A percentile compares a stretch with the other conserved stretches of the same genome.
phyloP scores from a whole-genome alignment of 2,113 vertebrate species.

The Daboia siamensis region DNA sequence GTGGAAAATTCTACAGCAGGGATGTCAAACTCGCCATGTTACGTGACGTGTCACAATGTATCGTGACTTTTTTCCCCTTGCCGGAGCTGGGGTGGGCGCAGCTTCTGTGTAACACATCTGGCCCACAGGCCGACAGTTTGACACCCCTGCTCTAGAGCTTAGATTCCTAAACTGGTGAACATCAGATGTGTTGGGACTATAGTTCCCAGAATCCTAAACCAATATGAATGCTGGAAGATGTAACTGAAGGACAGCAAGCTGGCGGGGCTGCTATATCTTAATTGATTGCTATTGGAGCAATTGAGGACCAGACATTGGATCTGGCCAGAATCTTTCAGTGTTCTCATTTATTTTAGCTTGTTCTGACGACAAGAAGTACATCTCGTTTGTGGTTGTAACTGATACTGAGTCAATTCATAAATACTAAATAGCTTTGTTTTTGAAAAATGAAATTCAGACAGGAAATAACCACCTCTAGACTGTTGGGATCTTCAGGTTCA shows the following conservation, averaged over 20 bases:
- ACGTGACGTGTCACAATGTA: too few species aligned
- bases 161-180: neutral
- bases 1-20: neutral
- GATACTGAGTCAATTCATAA: neutral
- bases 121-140: too few species aligned
- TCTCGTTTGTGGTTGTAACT: neutral
- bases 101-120: too few species aligned
- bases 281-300: neutral
- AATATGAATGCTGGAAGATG: neutral
- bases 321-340: neutral
- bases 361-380: neutral
- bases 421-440: neutral
- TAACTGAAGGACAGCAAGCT: neutral
- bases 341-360: neutral
- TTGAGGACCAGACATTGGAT: neutral
- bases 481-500: constrained; percentile 44
- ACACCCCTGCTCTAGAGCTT: too few species aligned
- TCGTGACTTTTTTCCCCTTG: too few species aligned
- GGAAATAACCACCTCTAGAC: constrained; percentile 32
- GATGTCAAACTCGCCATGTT: too few species aligned
- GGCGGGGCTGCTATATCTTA: neutral
- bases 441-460: constrained; percentile 45
- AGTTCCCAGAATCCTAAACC: neutral
- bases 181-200: neutral
- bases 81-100: too few species aligned